Base-by-base conservation (phyloP, 2,113 vertebrate genomes). In the Sinocyclocheilus grahami region DNA sequence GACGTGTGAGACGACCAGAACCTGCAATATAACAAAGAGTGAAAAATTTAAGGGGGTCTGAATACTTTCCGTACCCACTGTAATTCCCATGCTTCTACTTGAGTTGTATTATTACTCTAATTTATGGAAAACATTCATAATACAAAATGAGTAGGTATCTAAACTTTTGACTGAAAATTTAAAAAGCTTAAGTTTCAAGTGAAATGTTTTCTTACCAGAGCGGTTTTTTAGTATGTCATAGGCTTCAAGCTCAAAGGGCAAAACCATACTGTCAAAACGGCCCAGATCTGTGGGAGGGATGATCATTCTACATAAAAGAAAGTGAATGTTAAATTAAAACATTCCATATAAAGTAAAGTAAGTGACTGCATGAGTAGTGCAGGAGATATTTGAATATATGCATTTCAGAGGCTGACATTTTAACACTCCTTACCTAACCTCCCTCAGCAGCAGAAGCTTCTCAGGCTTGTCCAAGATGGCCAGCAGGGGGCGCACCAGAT, bases 261-360 rank as follows among this genome's bases (percentile, higher is more conserved):
- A 96, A 85, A 98, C 97, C 96, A 99, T 96, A 91, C 96, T 98
- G 93, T 99, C 97, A 5, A 99, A 99, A 37, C 93, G 95, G 24
- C 94, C 95, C 89, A 97, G 82, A 89, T 97, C 97, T 0, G 96
- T 93, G 3, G 95, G 92, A 6, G 96, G 94, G 88, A 99, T 95
- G 91, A 98, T 92, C 46, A 96, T 96, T 92, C 98, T 99, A 92
- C 13, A 55, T 33, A 27, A 88, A 62, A 87, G 11, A 84, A 82
- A 69, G n/a, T 88, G 18, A 85, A 39, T 78, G 51, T 60, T 79
- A 14, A 53, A 86, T 24, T 13, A 60, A 60, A 14, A 18, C 4
- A 78, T n/a, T 33, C 12, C 37, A 42, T 5, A 58, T 1, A 16
- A 33, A 60, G 27, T 55, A 55, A 1, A 55, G 16, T 27, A 14